phyloP scores from a whole-genome alignment of 2,113 vertebrate species.

The Larimichthys crocea region DNA sequence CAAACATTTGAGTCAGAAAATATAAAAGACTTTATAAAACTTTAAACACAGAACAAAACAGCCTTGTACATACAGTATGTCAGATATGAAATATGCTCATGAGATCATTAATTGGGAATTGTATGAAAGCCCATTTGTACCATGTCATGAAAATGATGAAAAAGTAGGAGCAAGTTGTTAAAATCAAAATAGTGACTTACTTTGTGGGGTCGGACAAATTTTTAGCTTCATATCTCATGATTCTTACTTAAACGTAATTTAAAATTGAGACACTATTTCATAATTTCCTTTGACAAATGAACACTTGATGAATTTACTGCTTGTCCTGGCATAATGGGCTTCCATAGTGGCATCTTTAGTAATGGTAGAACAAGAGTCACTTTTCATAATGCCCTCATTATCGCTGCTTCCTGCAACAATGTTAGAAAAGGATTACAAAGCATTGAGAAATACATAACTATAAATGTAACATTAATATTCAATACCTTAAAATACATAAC shows the following conservation, averaged over 20 bases:
- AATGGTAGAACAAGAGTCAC: constrained; percentile 12
- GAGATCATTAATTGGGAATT: not conserved
- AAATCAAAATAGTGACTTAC: not conserved
- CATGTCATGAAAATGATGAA: not conserved
- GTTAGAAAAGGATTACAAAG: constrained; percentile 21
- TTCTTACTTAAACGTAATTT: not conserved
- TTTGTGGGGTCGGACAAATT: not conserved
- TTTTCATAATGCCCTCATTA: constrained; percentile 23
- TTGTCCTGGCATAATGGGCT: not conserved
- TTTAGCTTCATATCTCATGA: not conserved
- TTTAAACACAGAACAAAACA: not conserved
- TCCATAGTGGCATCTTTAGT: not conserved
- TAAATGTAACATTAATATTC: constrained; percentile 31
- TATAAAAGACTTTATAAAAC: not conserved
- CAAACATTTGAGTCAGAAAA: constrained; percentile 7
- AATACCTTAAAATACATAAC: constrained; percentile 24
- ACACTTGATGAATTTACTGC: not conserved
- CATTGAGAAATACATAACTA: not conserved
- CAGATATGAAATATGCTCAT: not conserved
- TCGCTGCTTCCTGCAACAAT: constrained; percentile 19
- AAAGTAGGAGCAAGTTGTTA: not conserved
- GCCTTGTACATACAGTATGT: no score
- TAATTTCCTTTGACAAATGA: not conserved
- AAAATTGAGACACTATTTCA: not conserved
- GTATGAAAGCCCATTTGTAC: not conserved